Evolutionary conservation across 2,797 vertebrate species (phyloP).

Genomic region (Sebastes kiyomatsui): DNA sequence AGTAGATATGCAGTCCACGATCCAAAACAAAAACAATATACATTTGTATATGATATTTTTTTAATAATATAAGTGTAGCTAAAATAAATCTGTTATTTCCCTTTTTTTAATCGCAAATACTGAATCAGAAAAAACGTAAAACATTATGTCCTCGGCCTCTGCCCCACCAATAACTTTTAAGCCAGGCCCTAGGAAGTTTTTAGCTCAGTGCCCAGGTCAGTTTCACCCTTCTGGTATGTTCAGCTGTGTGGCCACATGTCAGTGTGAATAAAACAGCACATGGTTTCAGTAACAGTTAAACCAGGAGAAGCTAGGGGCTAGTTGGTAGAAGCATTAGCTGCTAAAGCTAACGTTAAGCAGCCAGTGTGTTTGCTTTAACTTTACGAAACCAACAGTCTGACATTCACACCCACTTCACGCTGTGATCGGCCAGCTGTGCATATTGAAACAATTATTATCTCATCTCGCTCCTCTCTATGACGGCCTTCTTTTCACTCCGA

Average conservation of each 20-base stretch:
- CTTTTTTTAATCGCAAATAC: background rate
- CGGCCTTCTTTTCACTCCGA: background rate
- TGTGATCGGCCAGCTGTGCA: background rate
- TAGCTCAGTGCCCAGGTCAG: background rate
- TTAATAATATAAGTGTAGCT: background rate
- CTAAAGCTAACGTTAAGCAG: background rate
- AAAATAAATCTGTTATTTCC: background rate
- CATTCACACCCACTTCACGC: background rate
- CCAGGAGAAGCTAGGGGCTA: too few relatives aligned
- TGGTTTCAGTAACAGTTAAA: too few relatives aligned
- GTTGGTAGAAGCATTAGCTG: too few relatives aligned
- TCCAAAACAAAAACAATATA: background rate
- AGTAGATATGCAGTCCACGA: background rate
- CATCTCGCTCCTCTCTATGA: background rate
- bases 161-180: rapidly evolving
- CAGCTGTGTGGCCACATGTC: background rate
- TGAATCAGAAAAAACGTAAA: background rate
- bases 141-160: too few relatives aligned
- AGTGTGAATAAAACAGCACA: background rate
- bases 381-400: background rate
- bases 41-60: background rate
- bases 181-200: background rate
- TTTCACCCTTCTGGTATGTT: background rate
- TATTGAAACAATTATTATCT: background rate
- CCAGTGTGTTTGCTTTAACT: background rate